Conservation (phyloP, 2,113 vertebrate genomes). For the Scolopax mira region DNA sequence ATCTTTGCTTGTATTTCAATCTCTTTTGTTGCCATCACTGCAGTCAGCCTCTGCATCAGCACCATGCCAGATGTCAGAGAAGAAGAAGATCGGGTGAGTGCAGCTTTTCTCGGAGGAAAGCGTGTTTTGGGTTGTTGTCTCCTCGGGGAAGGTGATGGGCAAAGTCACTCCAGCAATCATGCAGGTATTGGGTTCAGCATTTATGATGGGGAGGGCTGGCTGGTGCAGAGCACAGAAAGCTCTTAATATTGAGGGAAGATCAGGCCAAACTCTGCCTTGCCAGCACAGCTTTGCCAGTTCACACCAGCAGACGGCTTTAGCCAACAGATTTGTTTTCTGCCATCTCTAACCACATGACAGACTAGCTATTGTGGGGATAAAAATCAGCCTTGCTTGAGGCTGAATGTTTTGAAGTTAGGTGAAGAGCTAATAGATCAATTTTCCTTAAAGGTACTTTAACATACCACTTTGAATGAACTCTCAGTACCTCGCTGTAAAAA, state of each 20-base stretch:
- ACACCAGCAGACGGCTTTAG: background rate
- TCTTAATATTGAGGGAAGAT: background rate
- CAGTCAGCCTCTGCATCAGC: constrained; percentile 94
- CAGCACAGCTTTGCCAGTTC: background rate
- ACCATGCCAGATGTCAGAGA: constrained; percentile 96
- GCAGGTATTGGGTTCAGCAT: background rate
- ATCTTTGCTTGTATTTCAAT: constrained; percentile 94
- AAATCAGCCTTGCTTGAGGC: background rate
- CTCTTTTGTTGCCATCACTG: constrained; percentile 92
- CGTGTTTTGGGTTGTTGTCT: background rate
- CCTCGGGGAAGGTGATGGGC: background rate
- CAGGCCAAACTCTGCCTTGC: background rate
- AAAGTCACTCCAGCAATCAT: background rate
- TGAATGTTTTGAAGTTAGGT: background rate
- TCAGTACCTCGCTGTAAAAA: background rate
- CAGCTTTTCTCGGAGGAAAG: background rate
- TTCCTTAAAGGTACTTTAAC: background rate
- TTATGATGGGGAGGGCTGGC: background rate
- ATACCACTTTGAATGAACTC: background rate
- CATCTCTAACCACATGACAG: background rate
- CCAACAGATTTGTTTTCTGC: background rate
- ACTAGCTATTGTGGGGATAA: background rate
- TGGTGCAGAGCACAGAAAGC: background rate
- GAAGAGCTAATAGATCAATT: background rate
- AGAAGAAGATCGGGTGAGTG: constrained; percentile 93